These are phyloP conservation scores for Drosophila eugracilis DNA, from an alignment of 1,140 invertebrate genomes.

Conservation along the genomic window DNA sequence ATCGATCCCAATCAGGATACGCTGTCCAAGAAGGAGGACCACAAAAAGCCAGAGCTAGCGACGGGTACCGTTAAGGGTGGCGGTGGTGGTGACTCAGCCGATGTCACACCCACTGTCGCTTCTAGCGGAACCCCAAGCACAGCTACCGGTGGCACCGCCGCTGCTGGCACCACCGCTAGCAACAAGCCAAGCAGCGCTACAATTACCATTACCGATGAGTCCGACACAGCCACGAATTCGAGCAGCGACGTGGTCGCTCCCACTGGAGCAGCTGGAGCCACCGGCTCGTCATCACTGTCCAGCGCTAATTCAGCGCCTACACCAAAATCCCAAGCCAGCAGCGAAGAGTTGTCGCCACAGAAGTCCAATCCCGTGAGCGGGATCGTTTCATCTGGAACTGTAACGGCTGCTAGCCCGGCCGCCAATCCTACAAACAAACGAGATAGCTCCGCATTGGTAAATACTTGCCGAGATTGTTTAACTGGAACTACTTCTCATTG, in stretches of 20 bases:
- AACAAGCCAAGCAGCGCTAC: conserved; percentile 32
- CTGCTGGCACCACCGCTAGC: neutral
- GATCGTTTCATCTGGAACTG: neutral
- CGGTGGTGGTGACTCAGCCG: conserved; percentile 2
- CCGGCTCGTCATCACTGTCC: conserved; percentile 18
- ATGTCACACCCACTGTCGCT: neutral
- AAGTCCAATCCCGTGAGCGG: conserved; percentile 24
- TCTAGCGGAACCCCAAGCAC: conserved; percentile 7
- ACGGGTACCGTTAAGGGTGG: neutral
- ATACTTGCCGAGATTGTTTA: neutral
- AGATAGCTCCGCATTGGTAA: conserved; percentile 49
- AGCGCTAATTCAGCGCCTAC: conserved; percentile 19
- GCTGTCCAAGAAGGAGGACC: conserved; percentile 51
- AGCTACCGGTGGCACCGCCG: neutral
- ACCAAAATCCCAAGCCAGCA: conserved; percentile 35
- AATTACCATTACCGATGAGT: conserved; percentile 73
- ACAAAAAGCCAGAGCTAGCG: conserved; percentile 44
- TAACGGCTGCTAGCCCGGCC: neutral
- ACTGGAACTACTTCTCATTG: neutral
- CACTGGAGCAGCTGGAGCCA: conserved; percentile 8
- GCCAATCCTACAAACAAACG: conserved; percentile 37
- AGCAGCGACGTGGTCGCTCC: conserved; percentile 55
- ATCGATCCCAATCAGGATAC: conserved; percentile 12
- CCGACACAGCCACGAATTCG: conserved; percentile 63
- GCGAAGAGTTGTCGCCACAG: conserved; percentile 30